These are phyloP conservation scores for Drosophila pseudotakahashii DNA, from an alignment of 2,888 invertebrate species.

Conservation along the genomic window DNA sequence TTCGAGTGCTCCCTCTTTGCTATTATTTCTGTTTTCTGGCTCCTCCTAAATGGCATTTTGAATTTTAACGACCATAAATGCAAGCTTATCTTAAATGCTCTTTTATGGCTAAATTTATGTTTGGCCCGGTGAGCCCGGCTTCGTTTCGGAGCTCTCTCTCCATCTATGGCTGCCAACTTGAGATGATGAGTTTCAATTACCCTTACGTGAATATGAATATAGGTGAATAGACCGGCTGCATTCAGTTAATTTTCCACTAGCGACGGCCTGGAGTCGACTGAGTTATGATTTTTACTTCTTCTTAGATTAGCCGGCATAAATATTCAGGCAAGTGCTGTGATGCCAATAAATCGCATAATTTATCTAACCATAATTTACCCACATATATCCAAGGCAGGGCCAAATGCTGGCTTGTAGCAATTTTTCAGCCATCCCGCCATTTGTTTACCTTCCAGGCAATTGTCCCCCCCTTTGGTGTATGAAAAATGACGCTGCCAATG, in stretches of 20 bases:
- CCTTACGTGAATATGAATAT: slow-evolving; percentile 26
- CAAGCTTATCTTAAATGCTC: slow-evolving; percentile 80
- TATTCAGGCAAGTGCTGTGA: slow-evolving; percentile 38
- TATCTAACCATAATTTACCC: slow-evolving; percentile 39
- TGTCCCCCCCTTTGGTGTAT: slow-evolving; percentile 34
- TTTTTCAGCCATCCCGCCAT: slow-evolving; percentile 29
- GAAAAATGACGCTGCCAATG: slow-evolving; percentile 72
- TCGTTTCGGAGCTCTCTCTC: slow-evolving; percentile 3
- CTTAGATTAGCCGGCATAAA: slow-evolving; percentile 33
- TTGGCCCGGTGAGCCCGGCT: slow-evolving; percentile 22
- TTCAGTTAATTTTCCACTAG: slow-evolving; percentile 52
- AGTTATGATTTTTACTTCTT: slow-evolving; percentile 17
- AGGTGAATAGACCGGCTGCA: slow-evolving; percentile 5
- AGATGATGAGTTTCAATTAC: slow-evolving; percentile 73
- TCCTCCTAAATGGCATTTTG: slow-evolving; percentile 76
- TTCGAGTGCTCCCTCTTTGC: slow-evolving; percentile 5
- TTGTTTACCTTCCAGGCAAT: slow-evolving; percentile 35
- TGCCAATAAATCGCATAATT: slow-evolving; percentile 40
- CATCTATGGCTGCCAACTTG: slow-evolving; percentile 27
- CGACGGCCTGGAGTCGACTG: background rate
- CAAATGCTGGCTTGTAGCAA: slow-evolving; percentile 25
- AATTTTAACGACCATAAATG: slow-evolving; percentile 81
- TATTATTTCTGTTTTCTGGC: slow-evolving; percentile 50
- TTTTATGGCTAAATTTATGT: slow-evolving; percentile 78
- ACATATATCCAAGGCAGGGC: slow-evolving; percentile 7